phyloP scores from a whole-genome alignment of 1,140 invertebrate species.

The Hypsibius dujardini region DNA sequence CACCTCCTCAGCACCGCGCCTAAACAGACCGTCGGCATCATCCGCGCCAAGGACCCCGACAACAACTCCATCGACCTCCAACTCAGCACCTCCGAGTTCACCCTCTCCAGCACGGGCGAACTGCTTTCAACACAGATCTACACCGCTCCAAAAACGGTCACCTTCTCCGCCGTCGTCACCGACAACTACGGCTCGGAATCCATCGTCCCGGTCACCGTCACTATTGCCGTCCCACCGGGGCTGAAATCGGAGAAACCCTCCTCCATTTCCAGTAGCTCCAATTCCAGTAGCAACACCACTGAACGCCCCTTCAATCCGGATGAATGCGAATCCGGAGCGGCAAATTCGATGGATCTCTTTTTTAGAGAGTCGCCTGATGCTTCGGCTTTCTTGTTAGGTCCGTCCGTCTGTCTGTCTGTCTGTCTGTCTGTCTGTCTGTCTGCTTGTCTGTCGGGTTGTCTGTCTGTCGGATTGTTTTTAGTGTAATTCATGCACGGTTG shows the following conservation, averaged over 20 bases:
- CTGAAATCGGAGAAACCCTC: no score
- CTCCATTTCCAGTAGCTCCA: no score
- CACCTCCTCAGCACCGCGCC: background rate
- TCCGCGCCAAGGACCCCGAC: conserved; percentile 3
- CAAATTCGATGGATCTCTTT: no score
- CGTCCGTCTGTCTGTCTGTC: background rate
- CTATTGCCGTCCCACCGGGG: no score
- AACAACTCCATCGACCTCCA: background rate
- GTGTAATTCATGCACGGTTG: no score
- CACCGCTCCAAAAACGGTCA: background rate
- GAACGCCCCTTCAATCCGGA: no score
- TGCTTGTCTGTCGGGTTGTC: no score
- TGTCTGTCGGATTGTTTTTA: no score
- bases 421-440: background rate
- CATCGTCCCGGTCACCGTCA: background rate
- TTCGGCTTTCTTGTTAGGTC: no score
- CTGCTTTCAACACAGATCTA: background rate
- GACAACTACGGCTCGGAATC: background rate
- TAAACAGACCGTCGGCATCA: background rate
- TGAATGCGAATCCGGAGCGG: no score
- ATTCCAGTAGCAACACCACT: no score
- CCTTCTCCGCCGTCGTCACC: background rate
- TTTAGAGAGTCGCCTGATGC: no score
- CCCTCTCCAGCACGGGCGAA: background rate
- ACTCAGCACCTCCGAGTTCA: background rate